phyloP scores from a whole-genome alignment of 2,113 vertebrate genomes.

The Podiceps cristatus region DNA sequence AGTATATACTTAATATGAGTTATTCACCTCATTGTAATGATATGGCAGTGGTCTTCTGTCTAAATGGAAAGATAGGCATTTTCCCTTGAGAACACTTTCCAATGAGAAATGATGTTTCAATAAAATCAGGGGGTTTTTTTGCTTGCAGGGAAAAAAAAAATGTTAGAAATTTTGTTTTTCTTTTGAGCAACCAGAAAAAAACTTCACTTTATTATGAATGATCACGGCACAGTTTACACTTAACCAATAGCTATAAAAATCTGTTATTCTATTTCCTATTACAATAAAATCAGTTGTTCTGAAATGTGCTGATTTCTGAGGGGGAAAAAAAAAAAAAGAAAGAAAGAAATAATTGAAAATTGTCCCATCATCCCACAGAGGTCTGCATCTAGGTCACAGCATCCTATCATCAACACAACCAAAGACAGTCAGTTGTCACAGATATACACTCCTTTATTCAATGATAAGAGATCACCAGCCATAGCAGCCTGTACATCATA shows the following conservation, averaged over 20 bases:
- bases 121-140: not conserved
- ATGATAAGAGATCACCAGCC: not conserved
- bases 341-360: not conserved
- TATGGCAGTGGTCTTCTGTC: not conserved
- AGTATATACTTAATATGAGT: not conserved
- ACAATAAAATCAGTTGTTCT: not conserved
- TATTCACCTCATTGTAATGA: not conserved
- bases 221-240: not conserved
- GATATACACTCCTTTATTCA: not conserved
- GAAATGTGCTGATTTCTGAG: not conserved
- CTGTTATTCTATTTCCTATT: not conserved
- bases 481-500: not conserved
- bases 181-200: not conserved
- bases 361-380: not conserved
- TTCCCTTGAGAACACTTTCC: not conserved
- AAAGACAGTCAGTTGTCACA: not conserved
- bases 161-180: not conserved
- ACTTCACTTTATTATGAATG: not conserved
- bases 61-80: not conserved
- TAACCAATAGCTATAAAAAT: not conserved
- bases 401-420: not conserved
- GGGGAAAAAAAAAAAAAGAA: too few species aligned
- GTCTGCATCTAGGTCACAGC: not conserved
- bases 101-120: not conserved
- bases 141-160: not conserved